These are phyloP conservation scores for Epistrophe eligans DNA, from an alignment of 2,888 invertebrate species.

Conservation along the genomic window DNA sequence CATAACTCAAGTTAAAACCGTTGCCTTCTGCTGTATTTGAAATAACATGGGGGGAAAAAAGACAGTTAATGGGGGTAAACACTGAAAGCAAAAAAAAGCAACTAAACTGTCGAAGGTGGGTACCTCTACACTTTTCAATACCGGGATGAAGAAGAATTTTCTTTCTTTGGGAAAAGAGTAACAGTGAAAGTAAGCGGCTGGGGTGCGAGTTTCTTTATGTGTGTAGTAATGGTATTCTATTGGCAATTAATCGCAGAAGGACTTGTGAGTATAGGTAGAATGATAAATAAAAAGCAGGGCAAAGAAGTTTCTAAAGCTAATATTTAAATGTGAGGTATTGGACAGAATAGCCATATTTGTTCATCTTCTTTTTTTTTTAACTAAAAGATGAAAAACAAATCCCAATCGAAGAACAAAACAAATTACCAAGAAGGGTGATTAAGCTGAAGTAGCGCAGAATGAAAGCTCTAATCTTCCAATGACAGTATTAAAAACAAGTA, in stretches of 20 bases:
- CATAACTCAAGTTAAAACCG: constrained; percentile 72
- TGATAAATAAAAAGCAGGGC: neutral
- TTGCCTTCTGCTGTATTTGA: constrained; percentile 61
- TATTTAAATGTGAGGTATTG: constrained; percentile 10
- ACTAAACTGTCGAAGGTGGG: constrained; percentile 35
- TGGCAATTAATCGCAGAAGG: constrained; percentile 42
- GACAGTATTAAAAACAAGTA: constrained; percentile 12
- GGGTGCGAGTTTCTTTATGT: constrained; percentile 18
- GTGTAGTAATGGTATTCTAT: constrained; percentile 30
- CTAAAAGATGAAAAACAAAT: neutral
- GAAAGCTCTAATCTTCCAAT: constrained; percentile 26
- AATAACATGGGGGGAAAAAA: constrained; percentile 51
- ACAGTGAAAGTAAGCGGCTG: neutral
- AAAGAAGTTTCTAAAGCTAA: neutral
- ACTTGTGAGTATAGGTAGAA: constrained; percentile 6
- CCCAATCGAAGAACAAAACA: neutral
- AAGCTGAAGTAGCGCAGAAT: neutral
- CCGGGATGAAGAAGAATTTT: constrained; percentile 14
- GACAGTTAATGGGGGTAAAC: constrained; percentile 65
- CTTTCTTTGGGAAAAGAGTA: neutral
- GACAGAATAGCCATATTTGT: neutral
- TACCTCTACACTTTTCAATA: constrained; percentile 43
- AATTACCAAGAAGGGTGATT: constrained; percentile 1
- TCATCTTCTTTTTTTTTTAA: neutral
- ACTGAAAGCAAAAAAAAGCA: constrained; percentile 24